phyloP scores from a whole-genome alignment of 2,888 invertebrate genomes.

The Camponotus fellah region DNA sequence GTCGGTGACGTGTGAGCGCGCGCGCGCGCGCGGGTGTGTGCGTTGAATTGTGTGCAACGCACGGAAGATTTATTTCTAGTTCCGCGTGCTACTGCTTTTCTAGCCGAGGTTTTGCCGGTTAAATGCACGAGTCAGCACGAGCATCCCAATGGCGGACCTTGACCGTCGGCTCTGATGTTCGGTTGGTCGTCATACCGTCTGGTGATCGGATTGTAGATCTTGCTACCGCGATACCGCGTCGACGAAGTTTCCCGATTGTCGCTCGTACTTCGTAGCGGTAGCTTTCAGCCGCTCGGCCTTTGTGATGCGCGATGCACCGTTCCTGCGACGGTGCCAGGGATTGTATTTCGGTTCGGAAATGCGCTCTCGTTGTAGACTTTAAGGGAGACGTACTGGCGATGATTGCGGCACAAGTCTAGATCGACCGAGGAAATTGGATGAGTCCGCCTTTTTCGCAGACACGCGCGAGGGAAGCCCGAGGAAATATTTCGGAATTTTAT shows the following conservation, averaged over 20 bases:
- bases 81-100: slow-evolving; percentile 69
- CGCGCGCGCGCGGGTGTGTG: neutral
- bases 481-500: neutral
- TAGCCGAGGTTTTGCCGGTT: slow-evolving; percentile 37
- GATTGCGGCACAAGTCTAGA: neutral
- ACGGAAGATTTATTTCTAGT: slow-evolving; percentile 82
- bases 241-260: slow-evolving; percentile 33
- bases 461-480: neutral
- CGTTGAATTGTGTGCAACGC: slow-evolving; percentile 24
- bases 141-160: slow-evolving; percentile 56
- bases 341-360: slow-evolving; percentile 2
- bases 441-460: neutral
- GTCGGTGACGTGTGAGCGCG: slow-evolving; percentile 19
- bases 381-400: neutral
- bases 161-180: slow-evolving; percentile 58
- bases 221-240: slow-evolving; percentile 9
- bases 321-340: neutral
- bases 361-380: neutral
- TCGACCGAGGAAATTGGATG: neutral
- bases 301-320: neutral
- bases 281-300: neutral
- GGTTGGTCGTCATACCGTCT: slow-evolving; percentile 52
- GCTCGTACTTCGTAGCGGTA: neutral
- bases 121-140: slow-evolving; percentile 33
- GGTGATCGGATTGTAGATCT: slow-evolving; percentile 32